phyloP scores from a whole-genome alignment of 2,888 invertebrate genomes.

The Epinotia nisella region DNA sequence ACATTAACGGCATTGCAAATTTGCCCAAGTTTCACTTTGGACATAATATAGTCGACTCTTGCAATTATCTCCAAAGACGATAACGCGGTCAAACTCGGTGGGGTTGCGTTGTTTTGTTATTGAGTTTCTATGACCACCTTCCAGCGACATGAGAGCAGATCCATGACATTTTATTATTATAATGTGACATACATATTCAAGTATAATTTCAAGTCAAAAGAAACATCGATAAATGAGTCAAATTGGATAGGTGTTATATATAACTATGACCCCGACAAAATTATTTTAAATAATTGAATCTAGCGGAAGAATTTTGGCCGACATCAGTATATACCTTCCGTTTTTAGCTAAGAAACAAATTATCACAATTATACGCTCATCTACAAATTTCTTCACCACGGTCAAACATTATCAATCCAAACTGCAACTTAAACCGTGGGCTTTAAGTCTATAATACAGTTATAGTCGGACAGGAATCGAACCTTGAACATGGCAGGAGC shows the following conservation, averaged over 20 bases:
- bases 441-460: slow-evolving; percentile 40
- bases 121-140: background rate
- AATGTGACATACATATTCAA: no score
- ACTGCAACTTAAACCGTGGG: background rate
- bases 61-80: background rate
- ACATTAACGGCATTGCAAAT: background rate
- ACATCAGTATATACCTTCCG: background rate
- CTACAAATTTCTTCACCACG: slow-evolving; percentile 40
- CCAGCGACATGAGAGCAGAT: background rate
- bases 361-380: slow-evolving; percentile 29
- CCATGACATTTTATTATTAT: no score
- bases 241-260: background rate
- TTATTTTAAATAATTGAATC: background rate
- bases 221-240: no score
- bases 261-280: background rate
- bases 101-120: background rate
- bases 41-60: background rate
- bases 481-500: slow-evolving; percentile 78
- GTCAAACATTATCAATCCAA: background rate
- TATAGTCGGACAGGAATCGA: slow-evolving; percentile 53
- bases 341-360: slow-evolving; percentile 19
- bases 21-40: background rate
- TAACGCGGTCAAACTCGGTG: background rate
- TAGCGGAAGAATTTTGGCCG: background rate
- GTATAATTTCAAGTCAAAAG: no score